Conservation (phyloP, 2,888 invertebrate species). For the Lasioglossum zephyrum region DNA sequence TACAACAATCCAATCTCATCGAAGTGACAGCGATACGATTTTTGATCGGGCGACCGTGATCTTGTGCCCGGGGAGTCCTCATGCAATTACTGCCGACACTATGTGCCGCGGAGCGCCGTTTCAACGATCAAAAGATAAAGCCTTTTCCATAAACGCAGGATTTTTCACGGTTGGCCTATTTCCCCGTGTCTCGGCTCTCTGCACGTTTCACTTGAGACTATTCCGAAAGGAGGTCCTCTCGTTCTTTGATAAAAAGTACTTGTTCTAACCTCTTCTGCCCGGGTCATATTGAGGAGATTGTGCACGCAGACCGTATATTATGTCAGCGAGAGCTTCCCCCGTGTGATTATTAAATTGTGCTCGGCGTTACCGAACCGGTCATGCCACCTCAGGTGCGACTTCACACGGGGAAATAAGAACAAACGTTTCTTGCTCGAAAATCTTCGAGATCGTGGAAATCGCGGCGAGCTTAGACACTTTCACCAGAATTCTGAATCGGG, state of each 20-base stretch:
- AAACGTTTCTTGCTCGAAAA: not conserved
- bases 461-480: not conserved
- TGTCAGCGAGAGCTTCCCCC: not conserved
- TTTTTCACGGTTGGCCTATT: slow-evolving; percentile 19
- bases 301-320: not conserved
- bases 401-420: not conserved
- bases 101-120: not conserved
- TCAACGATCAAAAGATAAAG: not conserved
- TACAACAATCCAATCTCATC: slow-evolving; percentile 5
- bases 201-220: slow-evolving; percentile 1
- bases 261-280: not conserved
- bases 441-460: not conserved
- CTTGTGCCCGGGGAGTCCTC: not conserved
- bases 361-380: not conserved
- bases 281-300: not conserved
- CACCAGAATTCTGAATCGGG: not conserved
- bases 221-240: slow-evolving; percentile 2
- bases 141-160: not conserved
- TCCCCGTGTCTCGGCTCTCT: not conserved
- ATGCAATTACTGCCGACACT: not conserved
- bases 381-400: not conserved
- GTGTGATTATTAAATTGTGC: not conserved
- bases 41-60: not conserved
- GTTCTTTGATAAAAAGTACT: not conserved
- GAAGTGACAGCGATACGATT: slow-evolving; percentile 2